Base-by-base conservation (phyloP, 2,113 vertebrate genomes). In the Felis chaus region DNA sequence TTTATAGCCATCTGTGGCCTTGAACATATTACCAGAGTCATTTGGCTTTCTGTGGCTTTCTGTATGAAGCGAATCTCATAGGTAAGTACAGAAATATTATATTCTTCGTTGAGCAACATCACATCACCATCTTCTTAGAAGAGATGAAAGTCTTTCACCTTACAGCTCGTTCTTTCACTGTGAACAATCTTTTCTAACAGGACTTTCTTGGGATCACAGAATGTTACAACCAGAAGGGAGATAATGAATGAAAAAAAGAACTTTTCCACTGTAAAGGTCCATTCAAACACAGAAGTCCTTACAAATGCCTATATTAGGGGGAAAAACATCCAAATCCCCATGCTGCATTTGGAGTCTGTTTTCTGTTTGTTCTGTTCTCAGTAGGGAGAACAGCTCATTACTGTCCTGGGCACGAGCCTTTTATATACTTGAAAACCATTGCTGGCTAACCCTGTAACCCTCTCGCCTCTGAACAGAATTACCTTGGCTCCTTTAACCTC, bases 361-460 rank as follows among this genome's bases (percentile, higher is more conserved):
- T 96, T 78, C 94, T 92, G 71, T 89, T 81, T 96, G 89, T 66
- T 93, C 85, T 96, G 36, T 90, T 93, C 89, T 65, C 80, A 39
- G 89, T 41, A 15, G 79, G 57, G 66, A 65, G 79, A 81, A 48
- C 19, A 81, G 50, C 61, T 94, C 89, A 57, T 95, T 79, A 94
- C 69, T 29, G 36, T 84, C 82, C 69, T 31, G 23, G 33, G 33
- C 19, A 31, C 0, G 9, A 84, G 36, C 65, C 76, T 93, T 95
- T 95, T 93, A 88, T 79, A 23, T 71, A 63, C 86, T 91, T 95
- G 95, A 73, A 79, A 89, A 79, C 53, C 63, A 9, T 5, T 71
- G 74, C 68, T 33, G n/a, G 92, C 89, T 82, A 29, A n/a, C 61
- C 84, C 84, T 65, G 80, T 69, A 66, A 69, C 80, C 92, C 88